These are phyloP conservation scores for Chaitophorus viminalis DNA, from an alignment of 2,888 invertebrate species.

Conservation along the genomic window DNA sequence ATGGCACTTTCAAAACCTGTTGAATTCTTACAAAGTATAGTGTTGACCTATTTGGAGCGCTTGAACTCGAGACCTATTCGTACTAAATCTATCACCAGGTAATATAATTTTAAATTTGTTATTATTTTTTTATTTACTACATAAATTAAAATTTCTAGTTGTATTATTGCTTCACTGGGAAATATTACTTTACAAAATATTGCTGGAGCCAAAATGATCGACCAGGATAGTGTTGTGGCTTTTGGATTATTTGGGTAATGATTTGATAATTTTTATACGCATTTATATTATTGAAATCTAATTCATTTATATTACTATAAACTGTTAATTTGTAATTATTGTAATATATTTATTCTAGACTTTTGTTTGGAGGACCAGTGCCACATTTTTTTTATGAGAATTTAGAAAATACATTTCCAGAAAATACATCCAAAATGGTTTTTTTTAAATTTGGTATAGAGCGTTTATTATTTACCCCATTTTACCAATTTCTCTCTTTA, in stretches of 20 bases:
- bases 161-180: conserved; percentile 77
- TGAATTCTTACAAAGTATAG: conserved; percentile 72
- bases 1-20: conserved; percentile 79
- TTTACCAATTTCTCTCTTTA: conserved; percentile 78
- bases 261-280: not conserved
- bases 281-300: not conserved
- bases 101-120: conserved; percentile 65
- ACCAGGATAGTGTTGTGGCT: conserved; percentile 76
- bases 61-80: conserved; percentile 79
- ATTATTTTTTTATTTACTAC: not conserved
- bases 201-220: conserved; percentile 74
- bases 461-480: conserved; percentile 77
- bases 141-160: conserved; percentile 70
- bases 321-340: no score
- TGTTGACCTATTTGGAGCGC: conserved; percentile 79
- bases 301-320: no score
- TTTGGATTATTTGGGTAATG: conserved; percentile 81
- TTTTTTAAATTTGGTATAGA: conserved; percentile 77
- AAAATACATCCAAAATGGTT: conserved; percentile 69
- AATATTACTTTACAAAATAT: conserved; percentile 80
- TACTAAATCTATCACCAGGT: conserved; percentile 85
- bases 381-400: conserved; percentile 81
- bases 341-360: conserved; percentile 68
- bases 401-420: conserved; percentile 73
- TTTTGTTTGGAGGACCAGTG: conserved; percentile 82